Conservation (phyloP, 2,797 vertebrate genomes). For the Argya squamiceps region DNA sequence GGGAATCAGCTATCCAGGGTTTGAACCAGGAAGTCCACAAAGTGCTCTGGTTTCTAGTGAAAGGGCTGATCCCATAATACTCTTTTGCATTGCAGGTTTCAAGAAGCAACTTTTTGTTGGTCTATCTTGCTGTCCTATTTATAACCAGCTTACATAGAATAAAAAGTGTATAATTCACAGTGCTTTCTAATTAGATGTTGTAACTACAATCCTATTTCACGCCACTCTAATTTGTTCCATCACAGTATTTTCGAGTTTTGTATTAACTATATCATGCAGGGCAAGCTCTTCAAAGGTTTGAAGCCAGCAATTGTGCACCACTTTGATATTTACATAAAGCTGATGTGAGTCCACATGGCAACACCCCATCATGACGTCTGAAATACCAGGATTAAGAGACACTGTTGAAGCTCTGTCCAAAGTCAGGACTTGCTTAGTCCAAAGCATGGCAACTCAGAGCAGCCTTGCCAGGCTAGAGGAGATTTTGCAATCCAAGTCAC, state of each 20-base stretch:
- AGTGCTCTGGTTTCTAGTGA: not conserved
- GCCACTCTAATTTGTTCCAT: conserved; percentile 4
- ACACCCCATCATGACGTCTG: not conserved
- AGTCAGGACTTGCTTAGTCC: not conserved
- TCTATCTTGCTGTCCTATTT: not conserved
- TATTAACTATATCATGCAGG: not conserved
- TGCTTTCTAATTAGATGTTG: conserved; percentile 23
- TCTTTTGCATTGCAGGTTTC: not conserved
- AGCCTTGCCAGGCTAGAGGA: not conserved
- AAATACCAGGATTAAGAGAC: not conserved
- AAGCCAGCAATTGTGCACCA: not conserved
- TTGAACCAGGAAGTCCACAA: not conserved
- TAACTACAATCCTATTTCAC: not conserved
- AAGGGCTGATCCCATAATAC: not conserved
- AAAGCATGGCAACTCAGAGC: not conserved
- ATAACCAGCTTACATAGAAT: not conserved
- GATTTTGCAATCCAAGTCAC: not conserved
- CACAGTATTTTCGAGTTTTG: not conserved
- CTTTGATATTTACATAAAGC: not conserved
- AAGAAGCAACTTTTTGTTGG: not conserved
- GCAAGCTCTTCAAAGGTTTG: not conserved
- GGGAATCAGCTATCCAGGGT: not conserved
- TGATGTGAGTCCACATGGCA: not conserved
- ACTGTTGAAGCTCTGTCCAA: not conserved
- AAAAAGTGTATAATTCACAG: not conserved